Evolutionary conservation across 2,797 vertebrate genomes (phyloP).

Genomic region (Gymnoscopelus microlampas): DNA sequence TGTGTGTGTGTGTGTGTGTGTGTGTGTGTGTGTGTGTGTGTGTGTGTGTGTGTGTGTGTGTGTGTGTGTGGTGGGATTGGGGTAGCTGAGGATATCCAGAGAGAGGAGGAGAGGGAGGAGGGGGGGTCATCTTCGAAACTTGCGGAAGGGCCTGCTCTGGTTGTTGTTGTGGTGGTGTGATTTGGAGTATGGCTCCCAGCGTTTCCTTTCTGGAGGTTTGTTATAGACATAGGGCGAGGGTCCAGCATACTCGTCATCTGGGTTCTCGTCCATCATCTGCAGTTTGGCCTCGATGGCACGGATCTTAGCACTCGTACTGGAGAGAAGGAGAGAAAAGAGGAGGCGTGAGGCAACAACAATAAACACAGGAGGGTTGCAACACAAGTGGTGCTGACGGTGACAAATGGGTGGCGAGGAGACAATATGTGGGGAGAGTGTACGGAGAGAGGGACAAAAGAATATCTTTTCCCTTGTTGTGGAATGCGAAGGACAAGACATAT

Average conservation of each 20-base stretch:
- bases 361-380: too few species aligned
- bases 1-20: slow-evolving; percentile 25
- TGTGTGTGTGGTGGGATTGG: slow-evolving; percentile 18
- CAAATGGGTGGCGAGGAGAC: slow-evolving; percentile 14
- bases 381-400: not conserved
- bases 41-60: slow-evolving; percentile 18
- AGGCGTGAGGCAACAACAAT: not conserved
- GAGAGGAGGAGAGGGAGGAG: not conserved
- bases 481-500: slow-evolving; percentile 23
- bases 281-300: slow-evolving; percentile 98
- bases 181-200: slow-evolving; percentile 92
- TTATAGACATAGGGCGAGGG: slow-evolving; percentile 93
- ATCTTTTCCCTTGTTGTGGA: not conserved
- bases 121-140: slow-evolving; percentile 77
- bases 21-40: slow-evolving; percentile 14
- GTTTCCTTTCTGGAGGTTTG: slow-evolving; percentile 93
- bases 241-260: slow-evolving; percentile 89
- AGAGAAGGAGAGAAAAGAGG: slow-evolving; percentile 16
- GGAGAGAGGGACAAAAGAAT: slow-evolving; percentile 23
- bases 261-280: slow-evolving; percentile 99
- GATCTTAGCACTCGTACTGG: slow-evolving; percentile 94
- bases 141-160: slow-evolving; percentile 76
- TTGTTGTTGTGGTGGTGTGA: slow-evolving; percentile 66
- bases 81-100: too few species aligned
- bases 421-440: not conserved